Evolutionary conservation across 2,888 invertebrate species (phyloP), one percentile per base, ranked within the genome.

Genomic region (Habroteleia sp.): DNA sequence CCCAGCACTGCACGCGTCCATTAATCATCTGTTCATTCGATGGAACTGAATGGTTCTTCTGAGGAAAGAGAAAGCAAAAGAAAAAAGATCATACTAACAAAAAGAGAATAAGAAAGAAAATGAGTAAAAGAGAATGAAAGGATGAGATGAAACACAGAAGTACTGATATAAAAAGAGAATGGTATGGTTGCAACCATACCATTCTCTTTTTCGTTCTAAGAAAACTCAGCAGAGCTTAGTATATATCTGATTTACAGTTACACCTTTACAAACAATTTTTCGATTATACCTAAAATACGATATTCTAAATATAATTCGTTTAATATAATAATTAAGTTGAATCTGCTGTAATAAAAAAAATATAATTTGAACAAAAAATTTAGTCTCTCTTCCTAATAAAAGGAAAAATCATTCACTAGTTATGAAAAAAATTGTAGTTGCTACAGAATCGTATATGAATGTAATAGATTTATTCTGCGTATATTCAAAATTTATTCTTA

Each of bases 181-280:
- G 54, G 3, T 16, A 11, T 25, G 66, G 56, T 29, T 39, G 23
- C 17, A 58, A 29, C n/a, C n/a, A n/a, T n/a, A n/a, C n/a, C n/a
- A n/a, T n/a, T n/a, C n/a, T n/a, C n/a, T n/a, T n/a, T n/a, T n/a
- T 69, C 60, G 46, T 37, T 52, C 37, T 46, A 42, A 27, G 62
- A 66, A 79, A 48, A 31, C 60, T 74, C 56, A 71, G 23, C n/a
- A 25, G 50, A 79, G 80, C 20, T 20, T 76, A 79, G 80, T 62
- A 83, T 84, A 83, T 83, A 85, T 84, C 83, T 82, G 82, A 87
- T 85, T 85, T 80, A 80, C 84, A 87, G 87, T 87, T 87, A 87
- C n/a, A n/a, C n/a, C n/a, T n/a, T n/a, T n/a, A n/a, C n/a, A n/a
- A n/a, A n/a, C n/a, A n/a, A n/a, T n/a, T n/a, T n/a, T n/a, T n/a